phyloP scores from a whole-genome alignment of 2,113 vertebrate species.

The Platichthys flesus region DNA sequence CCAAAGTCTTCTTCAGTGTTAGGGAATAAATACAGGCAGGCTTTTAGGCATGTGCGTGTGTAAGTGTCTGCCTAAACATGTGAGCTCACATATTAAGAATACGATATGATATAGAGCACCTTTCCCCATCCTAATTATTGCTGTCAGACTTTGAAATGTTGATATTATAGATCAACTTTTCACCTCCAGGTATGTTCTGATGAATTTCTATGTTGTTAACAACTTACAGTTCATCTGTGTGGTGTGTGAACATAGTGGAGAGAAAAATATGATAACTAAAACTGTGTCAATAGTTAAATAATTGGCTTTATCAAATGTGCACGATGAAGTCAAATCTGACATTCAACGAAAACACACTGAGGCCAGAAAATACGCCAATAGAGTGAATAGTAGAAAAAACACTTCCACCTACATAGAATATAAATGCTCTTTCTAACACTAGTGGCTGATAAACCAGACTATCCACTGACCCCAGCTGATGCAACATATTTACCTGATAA shows the following conservation, averaged over 20 bases:
- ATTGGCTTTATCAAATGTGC: neutral
- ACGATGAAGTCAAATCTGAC: neutral
- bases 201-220: neutral
- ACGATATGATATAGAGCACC: neutral
- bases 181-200: neutral
- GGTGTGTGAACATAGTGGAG: neutral
- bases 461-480: neutral
- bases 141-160: constrained; percentile 5
- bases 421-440: neutral
- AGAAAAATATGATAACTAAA: constrained; percentile 11
- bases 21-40: neutral
- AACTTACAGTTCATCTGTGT: neutral
- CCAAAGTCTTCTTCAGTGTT: neutral
- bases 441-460: neutral
- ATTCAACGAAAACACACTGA: neutral
- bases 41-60: neutral
- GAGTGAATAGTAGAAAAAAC: too few species aligned
- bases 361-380: too few species aligned
- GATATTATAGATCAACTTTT: neutral
- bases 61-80: neutral
- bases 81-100: neutral
- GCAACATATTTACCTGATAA: neutral
- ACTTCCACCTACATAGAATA: neutral
- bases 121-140: neutral
- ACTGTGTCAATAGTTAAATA: neutral